These are phyloP conservation scores for Nansenia antarctica DNA, from an alignment of 2,113 vertebrate genomes.

Conservation along the genomic window DNA sequence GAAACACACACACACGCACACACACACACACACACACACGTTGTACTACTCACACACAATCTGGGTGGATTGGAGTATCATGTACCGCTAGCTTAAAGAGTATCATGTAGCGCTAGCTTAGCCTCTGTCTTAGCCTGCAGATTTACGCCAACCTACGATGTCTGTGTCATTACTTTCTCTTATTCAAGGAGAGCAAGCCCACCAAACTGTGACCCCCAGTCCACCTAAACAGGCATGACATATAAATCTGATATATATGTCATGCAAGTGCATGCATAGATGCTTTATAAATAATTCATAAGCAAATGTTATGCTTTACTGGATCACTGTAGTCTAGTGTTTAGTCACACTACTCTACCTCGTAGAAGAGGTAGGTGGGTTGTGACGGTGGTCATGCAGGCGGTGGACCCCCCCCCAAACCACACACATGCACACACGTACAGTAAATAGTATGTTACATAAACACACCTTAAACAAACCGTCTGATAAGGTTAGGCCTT, in stretches of 20 bases:
- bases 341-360: background rate
- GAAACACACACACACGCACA: background rate
- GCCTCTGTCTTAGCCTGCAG: background rate
- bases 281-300: no score
- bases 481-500: background rate
- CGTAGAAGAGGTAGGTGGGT: background rate
- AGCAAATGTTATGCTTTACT: background rate
- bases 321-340: background rate
- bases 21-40: background rate
- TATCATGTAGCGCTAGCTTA: background rate
- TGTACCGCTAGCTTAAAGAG: no score
- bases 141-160: background rate
- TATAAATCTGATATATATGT: background rate
- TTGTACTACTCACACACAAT: background rate
- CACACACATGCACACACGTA: no score
- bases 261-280: no score
- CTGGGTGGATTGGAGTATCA: no score
- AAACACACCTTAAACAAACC: background rate
- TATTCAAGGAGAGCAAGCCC: background rate
- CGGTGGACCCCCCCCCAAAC: no score
- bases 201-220: background rate
- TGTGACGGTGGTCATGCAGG: background rate
- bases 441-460: background rate
- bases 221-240: background rate
- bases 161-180: background rate